Conservation (phyloP, 2,113 vertebrate species). For the Onychostruthus taczanowskii region DNA sequence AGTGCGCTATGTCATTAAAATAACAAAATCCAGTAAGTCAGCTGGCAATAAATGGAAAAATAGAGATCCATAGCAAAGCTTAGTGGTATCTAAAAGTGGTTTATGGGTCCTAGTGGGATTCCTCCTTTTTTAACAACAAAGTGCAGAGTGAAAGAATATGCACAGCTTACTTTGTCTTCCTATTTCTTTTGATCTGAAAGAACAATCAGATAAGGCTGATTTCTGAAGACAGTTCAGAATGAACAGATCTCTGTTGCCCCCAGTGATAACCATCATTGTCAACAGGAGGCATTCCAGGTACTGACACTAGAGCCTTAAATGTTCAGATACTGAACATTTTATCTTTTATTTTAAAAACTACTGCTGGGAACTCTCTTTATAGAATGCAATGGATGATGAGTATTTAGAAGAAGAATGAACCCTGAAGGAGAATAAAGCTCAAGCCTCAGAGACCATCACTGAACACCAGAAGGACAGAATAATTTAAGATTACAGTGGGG, state of each 20-base stretch:
- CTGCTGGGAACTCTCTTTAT: slow-evolving; percentile 78
- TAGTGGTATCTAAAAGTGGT: slow-evolving; percentile 73
- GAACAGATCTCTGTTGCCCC: slow-evolving; percentile 70
- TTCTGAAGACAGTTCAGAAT: slow-evolving; percentile 76
- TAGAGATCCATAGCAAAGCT: slow-evolving; percentile 69
- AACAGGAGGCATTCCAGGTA: slow-evolving; percentile 75
- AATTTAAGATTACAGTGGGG: slow-evolving; percentile 60
- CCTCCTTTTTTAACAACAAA: slow-evolving; percentile 79
- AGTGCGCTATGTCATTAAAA: slow-evolving; percentile 36
- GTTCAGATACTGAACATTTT: slow-evolving; percentile 70
- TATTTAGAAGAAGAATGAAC: slow-evolving; percentile 75
- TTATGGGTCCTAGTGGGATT: slow-evolving; percentile 75
- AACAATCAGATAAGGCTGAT: slow-evolving; percentile 79
- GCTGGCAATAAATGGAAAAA: slow-evolving; percentile 29
- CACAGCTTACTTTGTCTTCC: slow-evolving; percentile 76
- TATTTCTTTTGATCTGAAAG: slow-evolving; percentile 77
- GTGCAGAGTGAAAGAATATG: slow-evolving; percentile 70
- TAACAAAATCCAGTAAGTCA: slow-evolving; percentile 45
- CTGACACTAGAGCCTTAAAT: slow-evolving; percentile 71
- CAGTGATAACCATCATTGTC: slow-evolving; percentile 72
- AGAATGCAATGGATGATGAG: slow-evolving; percentile 66
- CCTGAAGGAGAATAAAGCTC: slow-evolving; percentile 70
- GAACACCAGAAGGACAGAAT: slow-evolving; percentile 63
- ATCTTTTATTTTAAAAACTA: slow-evolving; percentile 77
- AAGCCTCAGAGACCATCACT: slow-evolving; percentile 54